Conservation (phyloP, 2,888 invertebrate genomes). For the Allygus modestus region DNA sequence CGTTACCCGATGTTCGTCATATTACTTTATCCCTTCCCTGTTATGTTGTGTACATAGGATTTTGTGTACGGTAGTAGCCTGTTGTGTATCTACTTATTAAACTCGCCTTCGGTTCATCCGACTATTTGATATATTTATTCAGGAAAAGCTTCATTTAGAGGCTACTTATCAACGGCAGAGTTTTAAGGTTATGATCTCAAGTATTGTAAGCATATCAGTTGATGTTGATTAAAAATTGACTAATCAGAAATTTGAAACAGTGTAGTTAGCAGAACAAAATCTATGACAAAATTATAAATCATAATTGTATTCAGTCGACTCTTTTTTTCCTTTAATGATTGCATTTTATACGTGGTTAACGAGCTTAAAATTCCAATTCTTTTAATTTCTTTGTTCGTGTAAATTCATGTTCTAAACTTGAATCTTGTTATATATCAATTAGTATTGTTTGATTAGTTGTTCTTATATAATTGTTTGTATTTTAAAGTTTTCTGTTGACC, state of each 20-base stretch:
- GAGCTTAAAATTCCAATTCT: slow-evolving; percentile 2
- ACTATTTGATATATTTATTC: slow-evolving; percentile 34
- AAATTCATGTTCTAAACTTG: slow-evolving; percentile 3
- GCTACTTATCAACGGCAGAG: slow-evolving; percentile 30
- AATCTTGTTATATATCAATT: slow-evolving; percentile 22
- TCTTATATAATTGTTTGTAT: slow-evolving; percentile 41
- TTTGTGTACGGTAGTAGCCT: slow-evolving; percentile 44
- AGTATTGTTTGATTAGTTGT: slow-evolving; percentile 45
- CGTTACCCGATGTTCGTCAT: slow-evolving; percentile 54
- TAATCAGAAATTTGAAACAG: slow-evolving; percentile 18
- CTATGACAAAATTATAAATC: neutral
- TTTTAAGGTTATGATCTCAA: slow-evolving; percentile 46
- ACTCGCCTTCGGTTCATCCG: slow-evolving; percentile 41
- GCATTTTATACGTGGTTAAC: neutral
- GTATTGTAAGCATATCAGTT: slow-evolving; percentile 53
- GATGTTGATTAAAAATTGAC: neutral
- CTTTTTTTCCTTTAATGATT: neutral
- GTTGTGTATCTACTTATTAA: slow-evolving; percentile 59
- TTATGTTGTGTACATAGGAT: slow-evolving; percentile 52
- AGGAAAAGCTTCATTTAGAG: slow-evolving; percentile 19
- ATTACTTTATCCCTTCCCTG: slow-evolving; percentile 18
- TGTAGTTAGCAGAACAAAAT: slow-evolving; percentile 19
- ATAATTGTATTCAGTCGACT: neutral
- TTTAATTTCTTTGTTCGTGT: neutral
- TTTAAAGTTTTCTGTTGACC: slow-evolving; percentile 30